Evolutionary conservation across 2,888 invertebrate genomes (phyloP), one percentile per base, ranked within the genome.

Genomic region (Drosophila algonquin): DNA sequence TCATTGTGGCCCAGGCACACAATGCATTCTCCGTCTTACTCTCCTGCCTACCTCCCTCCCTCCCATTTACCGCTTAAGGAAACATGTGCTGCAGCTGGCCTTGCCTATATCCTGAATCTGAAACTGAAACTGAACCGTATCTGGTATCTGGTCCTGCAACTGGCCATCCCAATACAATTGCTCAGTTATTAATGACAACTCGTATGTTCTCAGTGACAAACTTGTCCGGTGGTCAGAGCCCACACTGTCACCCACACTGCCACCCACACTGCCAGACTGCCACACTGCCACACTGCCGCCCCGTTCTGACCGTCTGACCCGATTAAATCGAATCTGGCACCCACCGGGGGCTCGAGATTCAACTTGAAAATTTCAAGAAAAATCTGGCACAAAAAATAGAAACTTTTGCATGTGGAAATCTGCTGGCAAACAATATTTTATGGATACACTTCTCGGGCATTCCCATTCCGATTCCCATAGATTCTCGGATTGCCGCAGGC

Each of bases 401-500:
- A 76, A 72, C 69, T 75, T 77, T 77, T 75, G 81, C 83, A 83
- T 82, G 82, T 71, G 77, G 79, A 88, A 86, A 79, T 83, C 67
- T 51, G 58, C 75, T 75, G 81, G 57, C 84, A 86, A 86, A 76
- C 76, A 87, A 89, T 82, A 82, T 82, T 82, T 87, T 79, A 77
- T 85, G 73, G 62, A 87, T 68, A 74, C 74, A 60, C 65, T 67
- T 46, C 45, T 45, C 24, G 50, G 65, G 32, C 70, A 70, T 45
- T 44, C 32, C 32, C 18, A 18, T 18, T 18, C 18, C 35, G 21
- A 6, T 45, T n/a, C 14, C 32, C 65, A 70, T 24, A 51, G 65
- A 44, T 69, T 56, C 44, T 70, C 45, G 69, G 32, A 68, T 50
- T 68, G 65, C 64, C 59, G 9, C 50, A 54, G 32, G 82, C 82